Evolutionary conservation across 2,888 invertebrate species (phyloP), one percentile per base, ranked within the genome.

Genomic region (Tenodera sinensis): DNA sequence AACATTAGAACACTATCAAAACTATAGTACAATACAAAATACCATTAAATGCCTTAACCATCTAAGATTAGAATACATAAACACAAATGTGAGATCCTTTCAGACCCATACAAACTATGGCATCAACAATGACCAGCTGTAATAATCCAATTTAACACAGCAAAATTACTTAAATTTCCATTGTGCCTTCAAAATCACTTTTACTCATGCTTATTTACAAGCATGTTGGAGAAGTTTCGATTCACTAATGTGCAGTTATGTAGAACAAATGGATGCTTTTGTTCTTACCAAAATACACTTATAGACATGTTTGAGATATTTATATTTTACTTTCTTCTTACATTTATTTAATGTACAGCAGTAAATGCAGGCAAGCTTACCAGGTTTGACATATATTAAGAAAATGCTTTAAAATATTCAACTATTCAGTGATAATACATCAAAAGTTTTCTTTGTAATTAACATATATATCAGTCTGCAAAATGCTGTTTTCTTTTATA

Each of bases 21-120:
- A 84, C 34, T 84, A 54, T 85, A 85, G 20, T 85, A 85, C 85
- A 85, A 85, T 85, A 85, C 71, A 85, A 85, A 85, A 85, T 54
- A 85, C 85, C 71, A 85, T 85, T 25, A 28, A 85, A 28, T 85
- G 34, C 28, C 28, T 54, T 54, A 54, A 85, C 85, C 28, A 84
- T 30, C 15, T 85, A 85, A 54, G 71, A 54, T 27, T 71, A 85
- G 20, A 85, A 71, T 27, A 71, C 85, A 85, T 71, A 85, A 85
- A 85, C 47, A 42, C 14, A 84, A 42, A 84, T 84, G n/a, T 42
- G 84, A 84, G 84, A 84, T 84, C 84, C 20, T 71, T 27, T 84
- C 84, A 84, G 34, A 12, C 34, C 84, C 34, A 34, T 84, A 84
- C 84, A 84, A 84, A 34, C 14, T 27, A 84, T 25, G 30, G n/a